phyloP scores from a whole-genome alignment of 2,888 invertebrate genomes.

The Dryadula phaetusa region DNA sequence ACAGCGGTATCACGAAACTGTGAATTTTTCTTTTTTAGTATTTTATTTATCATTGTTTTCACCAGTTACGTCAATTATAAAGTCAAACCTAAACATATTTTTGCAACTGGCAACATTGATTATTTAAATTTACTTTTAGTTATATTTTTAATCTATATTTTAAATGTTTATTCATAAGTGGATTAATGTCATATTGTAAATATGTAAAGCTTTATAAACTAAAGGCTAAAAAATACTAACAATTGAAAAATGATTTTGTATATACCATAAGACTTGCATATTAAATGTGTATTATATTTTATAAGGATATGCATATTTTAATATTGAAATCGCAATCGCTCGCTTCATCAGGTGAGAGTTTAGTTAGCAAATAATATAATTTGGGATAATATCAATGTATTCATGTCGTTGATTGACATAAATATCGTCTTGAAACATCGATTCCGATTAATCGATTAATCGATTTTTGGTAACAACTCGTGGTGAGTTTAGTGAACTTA shows the following conservation, averaged over 20 bases:
- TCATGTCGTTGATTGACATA: background rate
- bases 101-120: background rate
- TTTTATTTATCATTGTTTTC: conserved; percentile 10
- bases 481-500: background rate
- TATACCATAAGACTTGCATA: background rate
- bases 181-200: conserved; percentile 1
- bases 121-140: background rate
- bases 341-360: background rate
- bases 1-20: conserved; percentile 7
- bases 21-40: too few relatives aligned
- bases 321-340: background rate
- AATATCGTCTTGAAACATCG: background rate
- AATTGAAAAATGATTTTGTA: too few relatives aligned
- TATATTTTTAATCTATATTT: background rate
- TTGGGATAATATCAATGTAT: conserved; percentile 21
- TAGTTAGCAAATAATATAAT: conserved; percentile 20
- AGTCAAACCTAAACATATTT: background rate
- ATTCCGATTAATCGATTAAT: conserved; percentile 1
- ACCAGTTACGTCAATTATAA: conserved; percentile 12
- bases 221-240: too few relatives aligned
- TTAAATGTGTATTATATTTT: background rate
- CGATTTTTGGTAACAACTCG: background rate
- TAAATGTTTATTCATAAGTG: background rate
- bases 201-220: too few relatives aligned
- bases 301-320: conserved; percentile 5